Percentiles rank a stretch among this genome's conserved stretches.
Evolutionary conservation across 2,888 invertebrate species (phyloP).

Genomic region (Drosophila mettleri): DNA sequence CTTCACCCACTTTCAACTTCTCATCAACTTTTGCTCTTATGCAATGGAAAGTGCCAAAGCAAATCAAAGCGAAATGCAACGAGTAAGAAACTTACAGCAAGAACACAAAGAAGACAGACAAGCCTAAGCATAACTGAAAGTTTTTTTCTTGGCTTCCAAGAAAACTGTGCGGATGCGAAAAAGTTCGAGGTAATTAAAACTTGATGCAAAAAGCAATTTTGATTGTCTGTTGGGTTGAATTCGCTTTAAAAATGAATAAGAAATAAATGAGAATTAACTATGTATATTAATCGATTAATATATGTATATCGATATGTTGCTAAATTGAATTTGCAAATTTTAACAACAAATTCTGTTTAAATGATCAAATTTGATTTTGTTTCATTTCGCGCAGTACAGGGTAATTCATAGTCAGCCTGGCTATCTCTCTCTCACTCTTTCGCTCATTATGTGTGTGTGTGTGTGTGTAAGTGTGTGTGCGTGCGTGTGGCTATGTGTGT

Average conservation of each 20-base stretch:
- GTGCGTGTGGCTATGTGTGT: slow-evolving; percentile 7
- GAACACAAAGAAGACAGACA: slow-evolving; percentile 10
- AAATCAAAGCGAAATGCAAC: slow-evolving; percentile 53
- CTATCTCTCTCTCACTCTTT: neutral
- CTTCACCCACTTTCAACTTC: slow-evolving; percentile 55
- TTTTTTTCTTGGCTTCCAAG: neutral
- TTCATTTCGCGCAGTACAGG: neutral
- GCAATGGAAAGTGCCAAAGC: slow-evolving; percentile 73
- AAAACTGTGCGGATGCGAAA: neutral
- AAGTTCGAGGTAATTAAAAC: neutral
- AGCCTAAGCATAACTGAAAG: neutral
- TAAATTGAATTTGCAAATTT: too few species aligned
- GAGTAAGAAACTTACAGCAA: slow-evolving; percentile 20
- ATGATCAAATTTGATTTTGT: neutral
- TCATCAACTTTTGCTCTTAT: slow-evolving; percentile 71
- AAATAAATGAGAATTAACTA: too few species aligned
- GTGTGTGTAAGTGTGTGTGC: neutral
- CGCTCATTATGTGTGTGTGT: too few species aligned
- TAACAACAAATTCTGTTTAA: neutral
- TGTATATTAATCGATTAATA: too few species aligned
- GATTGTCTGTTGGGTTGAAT: neutral
- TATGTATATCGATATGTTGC: too few species aligned
- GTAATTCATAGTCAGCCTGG: neutral
- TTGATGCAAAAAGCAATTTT: neutral
- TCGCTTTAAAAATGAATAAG: too few species aligned